A percentile compares a stretch with the other conserved stretches of the same genome.
phyloP scores from a whole-genome alignment of 2,113 vertebrate genomes.

The Nicator chloris region DNA sequence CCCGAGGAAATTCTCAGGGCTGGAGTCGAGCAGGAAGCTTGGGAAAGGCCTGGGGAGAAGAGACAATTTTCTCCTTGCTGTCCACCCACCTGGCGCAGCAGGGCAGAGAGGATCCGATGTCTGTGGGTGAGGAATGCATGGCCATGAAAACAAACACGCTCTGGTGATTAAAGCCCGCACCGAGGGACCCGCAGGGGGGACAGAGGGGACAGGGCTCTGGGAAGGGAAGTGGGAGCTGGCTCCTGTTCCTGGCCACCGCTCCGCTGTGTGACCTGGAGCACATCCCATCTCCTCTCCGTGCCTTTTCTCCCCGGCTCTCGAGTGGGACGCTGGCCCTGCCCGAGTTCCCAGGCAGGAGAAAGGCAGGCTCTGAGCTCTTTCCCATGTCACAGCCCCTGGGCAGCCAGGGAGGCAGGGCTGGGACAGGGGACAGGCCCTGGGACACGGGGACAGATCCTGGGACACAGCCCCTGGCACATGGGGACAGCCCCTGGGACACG shows the following conservation, averaged over 20 bases:
- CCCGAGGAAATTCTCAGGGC: not conserved
- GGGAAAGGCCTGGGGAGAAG: not conserved
- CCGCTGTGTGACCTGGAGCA: constrained; percentile 28
- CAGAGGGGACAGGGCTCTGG: not conserved
- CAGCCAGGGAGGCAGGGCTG: not conserved
- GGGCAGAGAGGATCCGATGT: not conserved
- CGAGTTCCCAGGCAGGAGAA: constrained; percentile 36
- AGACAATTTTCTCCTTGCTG: not conserved
- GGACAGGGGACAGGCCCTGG: not conserved
- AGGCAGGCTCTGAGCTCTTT: not conserved
- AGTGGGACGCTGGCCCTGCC: constrained; percentile 3
- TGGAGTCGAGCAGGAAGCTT: not conserved
- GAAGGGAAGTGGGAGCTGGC: constrained; percentile 55
- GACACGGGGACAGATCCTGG: too few relatives aligned
- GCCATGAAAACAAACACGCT: constrained; percentile 3
- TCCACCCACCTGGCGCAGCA: not conserved
- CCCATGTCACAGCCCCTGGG: not conserved
- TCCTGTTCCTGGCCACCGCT: constrained; percentile 48
- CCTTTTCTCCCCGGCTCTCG: not conserved
- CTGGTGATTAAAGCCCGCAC: not conserved
- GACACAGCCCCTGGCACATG: too few relatives aligned
- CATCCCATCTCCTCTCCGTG: constrained; percentile 22
- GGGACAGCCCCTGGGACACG: not conserved
- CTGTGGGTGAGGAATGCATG: not conserved
- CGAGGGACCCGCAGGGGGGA: not conserved